Evolutionary conservation across 2,888 invertebrate genomes (phyloP).

Genomic region (Lasius platythorax): DNA sequence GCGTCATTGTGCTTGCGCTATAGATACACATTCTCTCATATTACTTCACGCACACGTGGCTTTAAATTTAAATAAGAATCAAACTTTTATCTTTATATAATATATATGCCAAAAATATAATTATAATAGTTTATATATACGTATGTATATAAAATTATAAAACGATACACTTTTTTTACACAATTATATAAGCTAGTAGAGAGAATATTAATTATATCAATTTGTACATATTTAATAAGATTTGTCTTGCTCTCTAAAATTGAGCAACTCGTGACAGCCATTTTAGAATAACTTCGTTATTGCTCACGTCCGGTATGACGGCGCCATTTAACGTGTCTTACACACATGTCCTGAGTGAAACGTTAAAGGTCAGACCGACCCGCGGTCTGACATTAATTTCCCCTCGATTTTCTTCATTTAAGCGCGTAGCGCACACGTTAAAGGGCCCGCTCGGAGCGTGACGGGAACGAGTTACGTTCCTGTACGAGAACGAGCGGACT

Average conservation of each 20-base stretch:
- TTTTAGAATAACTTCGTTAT: slow-evolving; percentile 2
- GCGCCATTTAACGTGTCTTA: slow-evolving; percentile 2
- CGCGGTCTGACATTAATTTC: slow-evolving; percentile 69
- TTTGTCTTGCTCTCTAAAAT: not conserved
- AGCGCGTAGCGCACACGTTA: slow-evolving; percentile 51
- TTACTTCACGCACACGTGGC: not conserved
- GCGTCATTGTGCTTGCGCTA: not conserved
- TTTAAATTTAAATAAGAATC: not conserved
- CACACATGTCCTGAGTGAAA: slow-evolving; percentile 3
- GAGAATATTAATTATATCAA: not conserved
- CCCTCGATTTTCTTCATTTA: slow-evolving; percentile 68
- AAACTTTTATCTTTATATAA: not conserved
- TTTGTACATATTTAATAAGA: not conserved
- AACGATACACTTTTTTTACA: not conserved
- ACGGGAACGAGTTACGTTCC: slow-evolving; percentile 72
- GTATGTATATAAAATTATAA: not conserved
- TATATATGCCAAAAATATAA: not conserved
- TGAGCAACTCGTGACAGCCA: not conserved
- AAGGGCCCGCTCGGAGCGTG: slow-evolving; percentile 66
- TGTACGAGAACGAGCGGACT: slow-evolving; percentile 59
- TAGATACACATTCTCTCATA: not conserved
- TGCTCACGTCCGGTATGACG: not conserved
- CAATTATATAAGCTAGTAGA: not conserved
- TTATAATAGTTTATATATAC: not conserved
- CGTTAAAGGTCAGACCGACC: slow-evolving; percentile 47